These are phyloP conservation scores for Platysteira castanea DNA, from an alignment of 2,113 vertebrate species.

Conservation along the genomic window DNA sequence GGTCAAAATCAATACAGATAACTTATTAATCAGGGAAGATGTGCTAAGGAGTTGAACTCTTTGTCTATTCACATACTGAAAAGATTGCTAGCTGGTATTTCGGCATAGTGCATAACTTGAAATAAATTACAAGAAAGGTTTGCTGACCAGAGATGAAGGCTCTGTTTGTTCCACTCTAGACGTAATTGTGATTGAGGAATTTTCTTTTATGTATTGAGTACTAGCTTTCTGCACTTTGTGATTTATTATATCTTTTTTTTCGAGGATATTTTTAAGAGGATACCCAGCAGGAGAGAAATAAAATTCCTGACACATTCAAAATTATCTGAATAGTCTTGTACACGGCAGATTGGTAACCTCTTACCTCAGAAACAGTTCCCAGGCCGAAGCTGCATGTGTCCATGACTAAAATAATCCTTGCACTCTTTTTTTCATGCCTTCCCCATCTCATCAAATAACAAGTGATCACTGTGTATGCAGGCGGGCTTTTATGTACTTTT, in stretches of 20 bases:
- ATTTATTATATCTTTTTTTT: neutral
- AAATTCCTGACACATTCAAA: neutral
- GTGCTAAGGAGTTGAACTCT: neutral
- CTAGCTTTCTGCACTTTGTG: neutral
- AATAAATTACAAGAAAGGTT: neutral
- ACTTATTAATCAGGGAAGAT: neutral
- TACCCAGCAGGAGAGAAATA: neutral
- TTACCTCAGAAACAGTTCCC: neutral
- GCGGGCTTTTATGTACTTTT: neutral
- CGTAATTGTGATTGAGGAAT: neutral
- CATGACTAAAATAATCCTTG: neutral
- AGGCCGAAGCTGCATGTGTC: neutral
- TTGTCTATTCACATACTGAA: neutral
- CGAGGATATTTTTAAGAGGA: neutral
- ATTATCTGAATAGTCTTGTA: neutral
- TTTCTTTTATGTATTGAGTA: neutral
- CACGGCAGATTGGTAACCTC: neutral
- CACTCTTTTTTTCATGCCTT: neutral
- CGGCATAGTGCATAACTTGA: neutral
- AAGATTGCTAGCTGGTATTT: neutral
- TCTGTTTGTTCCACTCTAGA: neutral
- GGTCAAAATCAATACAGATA: neutral
- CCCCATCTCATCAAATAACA: neutral
- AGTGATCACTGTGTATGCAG: fast-evolving
- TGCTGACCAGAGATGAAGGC: neutral